Percentiles rank a stretch among this genome's conserved stretches.
phyloP scores from a whole-genome alignment of 2,113 vertebrate species.

The Aldabrachelys gigantea region DNA sequence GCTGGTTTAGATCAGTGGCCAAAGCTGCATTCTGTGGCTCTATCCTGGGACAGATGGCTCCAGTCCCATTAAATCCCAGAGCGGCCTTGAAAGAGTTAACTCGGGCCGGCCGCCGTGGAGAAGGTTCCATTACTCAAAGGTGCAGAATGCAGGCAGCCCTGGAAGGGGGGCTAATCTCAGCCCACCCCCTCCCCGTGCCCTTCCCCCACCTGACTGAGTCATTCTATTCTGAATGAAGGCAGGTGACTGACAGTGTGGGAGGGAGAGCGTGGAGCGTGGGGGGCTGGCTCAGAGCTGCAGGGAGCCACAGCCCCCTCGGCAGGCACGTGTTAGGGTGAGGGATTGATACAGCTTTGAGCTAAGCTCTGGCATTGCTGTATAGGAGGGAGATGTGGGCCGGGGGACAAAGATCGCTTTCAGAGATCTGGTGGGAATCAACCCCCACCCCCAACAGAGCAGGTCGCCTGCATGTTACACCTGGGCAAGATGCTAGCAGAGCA shows the following conservation, averaged over 20 bases:
- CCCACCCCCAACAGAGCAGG: background rate
- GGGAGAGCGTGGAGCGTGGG: background rate
- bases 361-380: no score
- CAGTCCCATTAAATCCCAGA: background rate
- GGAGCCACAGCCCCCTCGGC: background rate
- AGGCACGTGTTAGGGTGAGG: background rate
- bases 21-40: background rate
- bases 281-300: background rate
- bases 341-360: background rate
- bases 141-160: background rate
- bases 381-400: background rate
- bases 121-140: background rate
- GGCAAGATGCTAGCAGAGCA: background rate
- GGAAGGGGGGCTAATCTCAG: background rate
- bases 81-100: background rate
- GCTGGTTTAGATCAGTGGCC: background rate
- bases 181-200: background rate
- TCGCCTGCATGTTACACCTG: background rate
- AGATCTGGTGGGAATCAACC: background rate
- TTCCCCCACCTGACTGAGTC: background rate
- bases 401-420: background rate
- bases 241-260: background rate
- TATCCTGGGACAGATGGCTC: background rate
- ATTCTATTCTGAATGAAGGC: background rate
- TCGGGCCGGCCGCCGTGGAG: background rate